Evolutionary conservation across 2,113 vertebrate genomes (phyloP).

Genomic region (Cichladusa arquata): DNA sequence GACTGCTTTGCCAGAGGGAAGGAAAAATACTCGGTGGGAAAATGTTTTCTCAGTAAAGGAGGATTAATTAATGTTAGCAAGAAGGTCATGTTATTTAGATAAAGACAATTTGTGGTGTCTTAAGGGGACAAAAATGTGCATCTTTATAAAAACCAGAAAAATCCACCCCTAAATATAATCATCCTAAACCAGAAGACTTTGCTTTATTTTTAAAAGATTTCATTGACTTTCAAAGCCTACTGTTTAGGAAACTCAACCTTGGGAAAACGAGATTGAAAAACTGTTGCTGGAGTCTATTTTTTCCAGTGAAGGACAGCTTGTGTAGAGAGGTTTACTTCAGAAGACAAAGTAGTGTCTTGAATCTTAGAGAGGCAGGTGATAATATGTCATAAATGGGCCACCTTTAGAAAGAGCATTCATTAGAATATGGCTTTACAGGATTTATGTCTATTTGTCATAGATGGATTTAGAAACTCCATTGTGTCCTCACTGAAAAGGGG

Average conservation of each 20-base stretch:
- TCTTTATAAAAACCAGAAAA: background rate
- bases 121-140: background rate
- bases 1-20: slow-evolving; percentile 25
- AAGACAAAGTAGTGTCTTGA: background rate
- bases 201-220: background rate
- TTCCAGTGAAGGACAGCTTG: background rate
- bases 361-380: background rate
- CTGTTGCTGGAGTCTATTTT: background rate
- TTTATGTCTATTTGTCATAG: background rate
- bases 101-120: background rate
- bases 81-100: slow-evolving; percentile 29
- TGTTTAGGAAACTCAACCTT: background rate
- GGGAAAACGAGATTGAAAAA: background rate
- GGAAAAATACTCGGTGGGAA: background rate
- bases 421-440: background rate
- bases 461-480: background rate
- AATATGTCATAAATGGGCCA: background rate
- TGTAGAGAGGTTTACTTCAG: background rate
- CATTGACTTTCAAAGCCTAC: background rate
- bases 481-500: background rate
- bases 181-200: background rate
- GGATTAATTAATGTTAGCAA: slow-evolving; percentile 42
- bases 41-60: background rate
- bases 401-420: background rate
- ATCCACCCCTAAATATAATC: background rate